Percentiles rank a stretch among this genome's conserved stretches.
Conservation (phyloP, 2,888 invertebrate species). For the Sympetrum striolatum region DNA sequence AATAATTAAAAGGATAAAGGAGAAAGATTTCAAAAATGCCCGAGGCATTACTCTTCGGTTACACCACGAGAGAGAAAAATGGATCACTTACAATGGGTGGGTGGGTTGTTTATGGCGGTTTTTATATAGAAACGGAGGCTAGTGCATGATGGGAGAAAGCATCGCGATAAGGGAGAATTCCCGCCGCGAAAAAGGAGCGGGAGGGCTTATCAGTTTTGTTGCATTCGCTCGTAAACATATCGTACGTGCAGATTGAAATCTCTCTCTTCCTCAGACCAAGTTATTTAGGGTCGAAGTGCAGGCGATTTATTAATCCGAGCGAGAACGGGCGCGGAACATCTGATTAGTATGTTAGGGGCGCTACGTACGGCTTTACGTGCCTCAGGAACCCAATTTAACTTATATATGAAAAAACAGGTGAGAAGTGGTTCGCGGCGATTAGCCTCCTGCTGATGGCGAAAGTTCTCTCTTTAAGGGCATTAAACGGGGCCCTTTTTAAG, state of each 20-base stretch:
- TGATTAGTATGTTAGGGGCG: neutral
- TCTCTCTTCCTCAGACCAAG: neutral
- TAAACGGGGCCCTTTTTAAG: neutral
- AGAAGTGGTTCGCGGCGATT: neutral
- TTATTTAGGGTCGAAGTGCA: neutral
- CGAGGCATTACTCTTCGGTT: neutral
- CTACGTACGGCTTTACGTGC: neutral
- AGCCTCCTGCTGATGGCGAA: neutral
- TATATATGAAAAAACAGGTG: neutral
- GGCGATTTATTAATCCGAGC: conserved; percentile 18
- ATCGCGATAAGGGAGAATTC: neutral
- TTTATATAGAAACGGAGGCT: neutral
- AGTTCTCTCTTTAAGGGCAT: neutral
- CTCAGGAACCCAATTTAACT: neutral
- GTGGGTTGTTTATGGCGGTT: neutral
- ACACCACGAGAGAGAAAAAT: neutral
- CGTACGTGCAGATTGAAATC: conserved; percentile 1
- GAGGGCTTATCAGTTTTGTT: conserved; percentile 5
- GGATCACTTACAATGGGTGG: neutral
- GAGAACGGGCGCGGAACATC: neutral
- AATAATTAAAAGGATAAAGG: neutral
- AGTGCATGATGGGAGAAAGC: neutral
- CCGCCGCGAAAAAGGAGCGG: neutral
- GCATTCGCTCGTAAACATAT: conserved; percentile 19
- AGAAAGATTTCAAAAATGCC: neutral